Base-by-base conservation (phyloP, 2,113 vertebrate genomes). In the Ochotona princeps region DNA sequence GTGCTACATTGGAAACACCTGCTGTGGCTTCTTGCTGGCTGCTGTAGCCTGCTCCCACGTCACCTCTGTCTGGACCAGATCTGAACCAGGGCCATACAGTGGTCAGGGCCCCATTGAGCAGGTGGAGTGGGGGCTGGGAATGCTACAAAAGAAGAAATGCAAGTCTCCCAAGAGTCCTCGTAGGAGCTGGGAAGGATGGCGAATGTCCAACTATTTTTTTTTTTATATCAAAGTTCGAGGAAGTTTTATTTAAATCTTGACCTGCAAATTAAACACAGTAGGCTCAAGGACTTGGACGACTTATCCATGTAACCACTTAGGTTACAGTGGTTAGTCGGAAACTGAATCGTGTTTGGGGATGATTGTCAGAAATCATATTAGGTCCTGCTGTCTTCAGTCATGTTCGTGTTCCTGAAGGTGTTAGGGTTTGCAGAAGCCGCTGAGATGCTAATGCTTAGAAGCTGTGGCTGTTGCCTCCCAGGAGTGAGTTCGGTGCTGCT, bases 241-340 rank as follows among this genome's bases (percentile, higher is more conserved):
- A 79, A 35, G 67, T 83, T 35, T 90, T 54, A 78, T 47, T 73
- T 20, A 32, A 47, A 67, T 79, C n/a, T 79, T 80, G 23, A 83
- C 44, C 47, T 61, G 57, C 35, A 32, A 75, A 8, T 1, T 69
- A 88, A n/a, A 7, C n/a, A 23, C 18, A 51, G 35, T 20, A 80
- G 30, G 17, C 32, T 93, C 63, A 76, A 74, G n/a, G 38, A 87
- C n/a, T 79, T 25, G 69, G 57, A 94, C 26, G 35, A 72, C 9
- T 70, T 60, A 25, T 13, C 44, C 4, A 67, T 28, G 5, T 54
- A 60, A 51, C 54, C 25, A 18, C n/a, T 66, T 90, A 66, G 15
- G 14, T 69, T 90, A 87, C 13, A 12, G 21, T 72, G 49, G 30
- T 57, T 38, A 30, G 10, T 51, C 66, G 76, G 28, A 92, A 70